Evolutionary conservation across 2,113 vertebrate species (phyloP).

Genomic region (Lanius ludovicianus): DNA sequence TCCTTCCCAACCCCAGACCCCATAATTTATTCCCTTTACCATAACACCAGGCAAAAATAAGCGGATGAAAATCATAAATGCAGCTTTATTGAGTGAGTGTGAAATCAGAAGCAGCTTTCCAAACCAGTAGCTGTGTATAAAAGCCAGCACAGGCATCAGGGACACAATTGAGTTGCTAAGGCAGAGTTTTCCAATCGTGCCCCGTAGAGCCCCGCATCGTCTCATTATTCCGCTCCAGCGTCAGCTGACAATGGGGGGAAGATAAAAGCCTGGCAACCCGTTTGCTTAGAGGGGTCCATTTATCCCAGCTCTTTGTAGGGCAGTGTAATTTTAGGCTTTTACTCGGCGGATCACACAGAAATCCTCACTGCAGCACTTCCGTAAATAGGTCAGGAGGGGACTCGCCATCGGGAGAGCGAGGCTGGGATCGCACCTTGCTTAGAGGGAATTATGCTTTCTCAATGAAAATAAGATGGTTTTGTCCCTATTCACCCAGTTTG

Average conservation of each 20-base stretch:
- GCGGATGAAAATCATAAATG: not conserved
- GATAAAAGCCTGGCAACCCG: constrained; percentile 43
- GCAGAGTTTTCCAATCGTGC: constrained; percentile 42
- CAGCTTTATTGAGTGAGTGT: not conserved
- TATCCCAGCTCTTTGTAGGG: constrained; percentile 24
- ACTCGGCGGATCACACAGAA: not conserved
- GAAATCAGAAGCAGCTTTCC: constrained; percentile 17
- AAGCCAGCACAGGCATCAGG: not conserved
- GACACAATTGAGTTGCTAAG: constrained; percentile 45
- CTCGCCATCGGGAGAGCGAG: not conserved
- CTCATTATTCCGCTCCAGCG: constrained; percentile 45
- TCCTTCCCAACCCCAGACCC: not conserved
- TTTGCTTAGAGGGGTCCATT: constrained; percentile 34
- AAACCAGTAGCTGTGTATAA: not conserved
- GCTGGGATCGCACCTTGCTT: not conserved
- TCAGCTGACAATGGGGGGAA: constrained; percentile 1
- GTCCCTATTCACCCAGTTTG: not conserved
- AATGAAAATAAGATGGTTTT: not conserved
- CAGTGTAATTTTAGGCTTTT: not conserved
- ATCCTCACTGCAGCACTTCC: not conserved
- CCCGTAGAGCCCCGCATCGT: not conserved
- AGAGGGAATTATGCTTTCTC: not conserved
- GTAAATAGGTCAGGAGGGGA: not conserved
- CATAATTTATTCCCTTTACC: not conserved
- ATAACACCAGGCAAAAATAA: not conserved